Evolutionary conservation across 2,888 invertebrate genomes (phyloP).

Genomic region (Leptopterna dolabrata): DNA sequence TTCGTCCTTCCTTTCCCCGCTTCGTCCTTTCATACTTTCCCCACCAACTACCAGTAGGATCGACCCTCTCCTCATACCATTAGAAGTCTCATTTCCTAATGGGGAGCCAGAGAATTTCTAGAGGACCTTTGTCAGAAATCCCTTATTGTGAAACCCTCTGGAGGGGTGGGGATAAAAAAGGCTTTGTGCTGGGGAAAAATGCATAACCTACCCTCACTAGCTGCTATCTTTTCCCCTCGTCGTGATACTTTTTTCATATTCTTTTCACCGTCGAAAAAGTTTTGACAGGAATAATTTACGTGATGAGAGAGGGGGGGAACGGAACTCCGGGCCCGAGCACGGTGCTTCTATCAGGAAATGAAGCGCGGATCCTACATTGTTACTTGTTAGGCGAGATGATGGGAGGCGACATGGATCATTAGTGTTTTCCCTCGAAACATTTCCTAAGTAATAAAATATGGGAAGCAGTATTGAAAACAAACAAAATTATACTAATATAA

Average conservation of each 20-base stretch:
- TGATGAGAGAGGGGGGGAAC: neutral
- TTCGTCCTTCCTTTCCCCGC: neutral
- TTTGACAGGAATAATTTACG: neutral
- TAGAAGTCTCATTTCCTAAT: slow-evolving; percentile 17
- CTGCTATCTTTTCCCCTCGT: neutral
- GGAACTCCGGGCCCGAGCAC: neutral
- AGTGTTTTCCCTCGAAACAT: neutral
- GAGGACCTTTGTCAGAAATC: slow-evolving; percentile 16
- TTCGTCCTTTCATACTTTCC: neutral
- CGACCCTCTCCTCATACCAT: neutral
- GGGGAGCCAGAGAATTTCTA: neutral
- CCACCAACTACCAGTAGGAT: neutral
- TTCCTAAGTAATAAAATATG: too few relatives aligned
- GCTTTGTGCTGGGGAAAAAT: neutral
- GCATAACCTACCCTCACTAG: neutral
- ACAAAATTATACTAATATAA: too few relatives aligned
- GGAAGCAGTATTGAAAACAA: too few relatives aligned
- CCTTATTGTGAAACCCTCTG: slow-evolving; percentile 6
- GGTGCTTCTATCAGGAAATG: neutral
- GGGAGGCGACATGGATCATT: neutral
- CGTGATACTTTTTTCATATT: neutral
- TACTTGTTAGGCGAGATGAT: neutral
- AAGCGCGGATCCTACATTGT: neutral
- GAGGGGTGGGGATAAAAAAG: neutral
- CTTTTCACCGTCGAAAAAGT: neutral